Evolutionary conservation across 2,888 invertebrate genomes (phyloP), one percentile per base, ranked within the genome.

Genomic region (Pollenia amentaria): DNA sequence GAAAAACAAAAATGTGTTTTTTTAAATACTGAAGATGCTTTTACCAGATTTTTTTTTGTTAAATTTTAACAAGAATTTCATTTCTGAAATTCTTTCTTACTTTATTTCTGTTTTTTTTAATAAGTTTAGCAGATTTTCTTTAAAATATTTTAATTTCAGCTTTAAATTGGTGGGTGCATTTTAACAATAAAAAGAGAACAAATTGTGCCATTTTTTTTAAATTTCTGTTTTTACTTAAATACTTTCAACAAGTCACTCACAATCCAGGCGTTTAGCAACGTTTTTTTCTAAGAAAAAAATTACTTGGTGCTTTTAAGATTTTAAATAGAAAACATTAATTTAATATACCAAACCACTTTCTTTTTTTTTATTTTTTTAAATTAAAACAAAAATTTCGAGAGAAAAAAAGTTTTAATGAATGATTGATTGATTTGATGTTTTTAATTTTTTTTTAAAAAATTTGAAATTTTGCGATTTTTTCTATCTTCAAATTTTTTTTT

Each of bases 1-100:
- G 84, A 84, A 84, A 87, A 84, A 80, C 65, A 82, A 69, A 82
- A 89, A 65, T 70, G 42, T 67, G 90, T 92, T 92, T 91, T 90
- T 89, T 90, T 90, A 91, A 91, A 90, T 90, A 92, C 92, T 92
- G 91, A 93, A 93, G 93, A 93, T 93, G 93, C 93, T 93, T 93
- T 93, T 93, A 91, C 92, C 90, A 90, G 89, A 89, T 89, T 88
- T 89, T 86, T 55, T 87, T 70, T 84, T 73, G 29, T 67, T 60
- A 40, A 29, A 4, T 48, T 64, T 67, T 60, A 70, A 73, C 46
- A 76, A 65, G 70, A 69, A 82, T 83, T 64, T 51, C 16, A 16
- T 81, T 73, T 80, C 55, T 64, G 55, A 46, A 84, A 88, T 88
- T 91, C 89, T 78, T 89, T 91, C 90, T 92, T 91, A 91, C 91